phyloP scores from a whole-genome alignment of 2,113 vertebrate species.

The Hippocampus guttulatus region DNA sequence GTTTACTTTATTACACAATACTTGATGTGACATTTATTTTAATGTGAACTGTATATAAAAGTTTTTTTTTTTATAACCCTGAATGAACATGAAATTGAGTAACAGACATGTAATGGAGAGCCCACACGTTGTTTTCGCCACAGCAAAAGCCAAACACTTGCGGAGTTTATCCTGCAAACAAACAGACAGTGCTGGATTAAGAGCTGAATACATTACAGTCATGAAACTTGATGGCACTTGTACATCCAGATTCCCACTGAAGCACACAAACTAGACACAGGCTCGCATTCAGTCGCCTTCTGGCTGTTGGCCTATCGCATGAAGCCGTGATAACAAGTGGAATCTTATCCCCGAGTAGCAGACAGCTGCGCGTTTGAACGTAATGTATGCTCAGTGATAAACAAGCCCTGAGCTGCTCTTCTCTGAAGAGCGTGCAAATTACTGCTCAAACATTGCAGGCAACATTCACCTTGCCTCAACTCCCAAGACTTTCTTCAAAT shows the following conservation, averaged over 20 bases:
- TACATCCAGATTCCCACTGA: conserved; percentile 6
- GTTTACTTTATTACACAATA: too few relatives aligned
- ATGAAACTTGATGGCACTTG: not conserved
- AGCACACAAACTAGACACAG: not conserved
- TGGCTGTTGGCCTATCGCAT: conserved; percentile 20
- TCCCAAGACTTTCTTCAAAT: conserved; percentile 36
- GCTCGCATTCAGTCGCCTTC: not conserved
- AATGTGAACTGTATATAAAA: too few relatives aligned
- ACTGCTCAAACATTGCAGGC: conserved; percentile 65
- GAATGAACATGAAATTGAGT: too few relatives aligned
- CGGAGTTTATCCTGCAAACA: not conserved
- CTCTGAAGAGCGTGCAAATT: conserved; percentile 63
- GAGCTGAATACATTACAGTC: not conserved
- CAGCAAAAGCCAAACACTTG: not conserved
- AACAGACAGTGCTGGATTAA: not conserved
- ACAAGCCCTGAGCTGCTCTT: conserved; percentile 43
- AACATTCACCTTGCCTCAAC: conserved; percentile 51
- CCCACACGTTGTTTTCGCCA: not conserved
- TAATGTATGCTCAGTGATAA: conserved; percentile 52
- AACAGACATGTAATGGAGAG: too few relatives aligned
- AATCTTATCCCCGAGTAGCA: conserved; percentile 51
- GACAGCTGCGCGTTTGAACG: conserved; percentile 44
- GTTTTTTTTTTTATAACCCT: too few relatives aligned
- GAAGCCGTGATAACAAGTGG: conserved; percentile 55
- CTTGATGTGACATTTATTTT: too few relatives aligned